Evolutionary conservation across 2,113 vertebrate genomes (phyloP), one percentile per base, ranked within the genome.

Genomic region (Sapayoa aenigma): DNA sequence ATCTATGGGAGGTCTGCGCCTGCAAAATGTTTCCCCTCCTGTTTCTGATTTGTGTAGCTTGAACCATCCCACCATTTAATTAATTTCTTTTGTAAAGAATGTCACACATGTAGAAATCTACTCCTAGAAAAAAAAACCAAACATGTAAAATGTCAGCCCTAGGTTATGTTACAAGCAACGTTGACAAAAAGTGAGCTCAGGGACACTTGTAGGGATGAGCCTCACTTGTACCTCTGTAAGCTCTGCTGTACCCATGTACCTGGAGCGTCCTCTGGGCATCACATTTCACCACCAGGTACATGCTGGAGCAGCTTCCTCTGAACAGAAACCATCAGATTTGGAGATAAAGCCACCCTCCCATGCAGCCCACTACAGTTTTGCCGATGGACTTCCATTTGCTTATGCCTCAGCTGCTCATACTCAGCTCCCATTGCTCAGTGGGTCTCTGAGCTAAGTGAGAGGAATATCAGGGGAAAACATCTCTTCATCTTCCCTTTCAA

Each of bases 401-500:
- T 71, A 58, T 62, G 30, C 88, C 83, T 95, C 93, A 92, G 97
- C 73, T 77, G 66, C 53, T 2, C 4, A 31, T 22, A 59, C 66
- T 67, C 28, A 3, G 52, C 39, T 93, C 77, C 75, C 12, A 9
- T 87, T 10, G 17, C 97, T 96, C 94, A 58, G 89, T 27, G 41
- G 95, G 96, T 89, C 92, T 95, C 90, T 44, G 83, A 97, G 87
- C 74, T 94, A 97, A 97, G 93, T 69, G 15, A 94, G 96, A 94
- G 96, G 81, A 98, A 91, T 93, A 91, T 93, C 90, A 94, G 69
- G 94, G 97, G 96, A 92, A 93, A 90, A 96, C 42, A 22, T 91
- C 92, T 96, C 85, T 95, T 30, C 96, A 86, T 95, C 93, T 92
- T 97, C 88, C 87, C 93, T 97, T 98, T 97, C 96, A 97, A 97